Base-by-base conservation (phyloP, 2,113 vertebrate species). In the Enhydra lutris region DNA sequence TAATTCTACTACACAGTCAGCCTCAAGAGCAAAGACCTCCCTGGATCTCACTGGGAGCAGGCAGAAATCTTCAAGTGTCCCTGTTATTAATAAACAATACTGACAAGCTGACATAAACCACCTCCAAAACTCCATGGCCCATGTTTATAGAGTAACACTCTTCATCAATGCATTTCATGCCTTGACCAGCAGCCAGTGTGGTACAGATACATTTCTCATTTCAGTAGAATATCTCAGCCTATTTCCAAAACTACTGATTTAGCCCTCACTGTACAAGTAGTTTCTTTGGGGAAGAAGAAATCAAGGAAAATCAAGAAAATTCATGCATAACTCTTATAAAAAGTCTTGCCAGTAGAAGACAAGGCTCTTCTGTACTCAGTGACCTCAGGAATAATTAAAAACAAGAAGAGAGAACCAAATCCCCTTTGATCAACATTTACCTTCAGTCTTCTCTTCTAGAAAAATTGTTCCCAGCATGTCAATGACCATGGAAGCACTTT, bases 311-410 rank as follows among this genome's bases (percentile, higher is more conserved):
- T 55, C 52, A 76, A 84, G 90, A 69, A 95, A 97, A 85, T 59
- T 21, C 81, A 78, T 12, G 31, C 34, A 78, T 2, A 61, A n/a
- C 21, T 88, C 4, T 71, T 80, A 93, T 26, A 26, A 74, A 47
- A 95, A 86, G 11, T 82, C 76, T 71, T 52, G 47, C 26, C 45
- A 42, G 13, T 20, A 36, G 34, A 81, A 89, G 5, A 36, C 31
- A 79, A 73, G 94, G 74, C 29, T 88, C 4, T 84, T 86, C 31
- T 90, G 26, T 94, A 74, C 31, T 88, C 61, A 14, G 63, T 78
- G 61, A 80, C 21, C 59, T 86, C 78, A 67, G 92, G 65, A 95
- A 89, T 97, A 89, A 92, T 83, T 89, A 86, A 91, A 97, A 95
- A 92, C 74, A 88, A 81, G 69, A 83, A 95, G 18, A 55, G 36